Evolutionary conservation across 2,888 invertebrate species (phyloP).

Genomic region (Melanargia galathea): DNA sequence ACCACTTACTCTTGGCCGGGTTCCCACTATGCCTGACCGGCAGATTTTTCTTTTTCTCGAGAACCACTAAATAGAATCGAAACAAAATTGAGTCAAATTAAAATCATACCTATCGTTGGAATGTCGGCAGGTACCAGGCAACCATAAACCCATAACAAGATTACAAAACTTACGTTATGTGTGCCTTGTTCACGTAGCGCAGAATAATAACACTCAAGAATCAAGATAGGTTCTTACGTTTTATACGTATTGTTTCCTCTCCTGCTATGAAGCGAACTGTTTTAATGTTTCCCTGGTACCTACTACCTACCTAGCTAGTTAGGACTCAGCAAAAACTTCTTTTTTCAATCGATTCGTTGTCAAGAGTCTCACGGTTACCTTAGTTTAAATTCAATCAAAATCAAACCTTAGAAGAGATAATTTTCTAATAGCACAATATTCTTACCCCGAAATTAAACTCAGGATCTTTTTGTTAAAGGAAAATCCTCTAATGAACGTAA

Average conservation of each 20-base stretch:
- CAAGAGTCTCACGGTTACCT: too few relatives aligned
- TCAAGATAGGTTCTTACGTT: too few relatives aligned
- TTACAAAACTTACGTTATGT: slow-evolving; percentile 37
- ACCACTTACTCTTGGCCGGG: too few relatives aligned
- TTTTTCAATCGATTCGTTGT: too few relatives aligned
- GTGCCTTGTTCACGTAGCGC: slow-evolving; percentile 40
- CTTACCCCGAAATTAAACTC: background rate
- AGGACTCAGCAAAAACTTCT: too few relatives aligned
- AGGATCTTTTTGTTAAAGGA: background rate
- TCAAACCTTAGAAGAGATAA: background rate
- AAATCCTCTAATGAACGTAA: slow-evolving; percentile 9
- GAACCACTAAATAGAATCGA: too few relatives aligned
- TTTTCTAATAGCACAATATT: background rate
- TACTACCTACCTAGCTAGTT: background rate
- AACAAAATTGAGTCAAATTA: slow-evolving; percentile 7
- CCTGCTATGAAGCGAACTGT: slow-evolving; percentile 15
- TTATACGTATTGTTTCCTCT: slow-evolving; percentile 14
- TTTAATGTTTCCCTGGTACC: slow-evolving; percentile 8
- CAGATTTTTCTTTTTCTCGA: too few relatives aligned
- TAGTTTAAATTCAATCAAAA: too few relatives aligned
- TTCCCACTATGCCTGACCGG: too few relatives aligned
- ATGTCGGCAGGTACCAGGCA: slow-evolving; percentile 11
- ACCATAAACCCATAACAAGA: slow-evolving; percentile 25
- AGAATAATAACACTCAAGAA: slow-evolving; percentile 39
- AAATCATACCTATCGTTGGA: slow-evolving; percentile 1